Percentiles rank a stretch among this genome's conserved stretches.
These are phyloP conservation scores for Erpetoichthys calabaricus DNA, from an alignment of 2,797 vertebrate species.

Conservation along the genomic window DNA sequence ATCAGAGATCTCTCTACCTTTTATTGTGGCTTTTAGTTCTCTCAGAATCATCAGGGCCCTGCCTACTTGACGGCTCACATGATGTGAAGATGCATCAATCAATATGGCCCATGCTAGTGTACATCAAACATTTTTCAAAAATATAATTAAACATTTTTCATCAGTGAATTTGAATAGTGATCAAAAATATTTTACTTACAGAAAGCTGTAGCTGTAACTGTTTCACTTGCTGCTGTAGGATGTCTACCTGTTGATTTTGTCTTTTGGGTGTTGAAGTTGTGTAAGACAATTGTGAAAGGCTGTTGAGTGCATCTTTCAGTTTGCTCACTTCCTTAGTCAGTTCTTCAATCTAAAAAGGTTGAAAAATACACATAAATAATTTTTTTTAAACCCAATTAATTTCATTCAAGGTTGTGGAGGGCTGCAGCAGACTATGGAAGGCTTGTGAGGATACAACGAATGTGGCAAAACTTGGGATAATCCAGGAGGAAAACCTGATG, in stretches of 20 bases:
- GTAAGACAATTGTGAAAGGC: constrained; percentile 90
- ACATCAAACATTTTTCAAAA: too few relatives aligned
- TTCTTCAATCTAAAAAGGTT: constrained; percentile 66
- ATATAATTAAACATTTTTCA: too few relatives aligned
- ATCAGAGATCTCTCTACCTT: too few relatives aligned
- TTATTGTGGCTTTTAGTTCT: too few relatives aligned
- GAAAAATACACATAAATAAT: background rate
- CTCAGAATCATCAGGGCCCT: too few relatives aligned
- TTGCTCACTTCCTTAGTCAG: constrained; percentile 83
- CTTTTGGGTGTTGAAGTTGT: constrained; percentile 62
- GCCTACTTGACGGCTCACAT: too few relatives aligned
- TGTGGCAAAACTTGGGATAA: too few relatives aligned
- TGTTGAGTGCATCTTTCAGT: constrained; percentile 90
- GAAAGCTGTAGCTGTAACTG: constrained; percentile 83
- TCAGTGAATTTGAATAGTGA: too few relatives aligned
- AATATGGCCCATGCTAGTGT: too few relatives aligned
- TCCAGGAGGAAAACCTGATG: too few relatives aligned
- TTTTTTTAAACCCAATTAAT: background rate
- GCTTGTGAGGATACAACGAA: too few relatives aligned
- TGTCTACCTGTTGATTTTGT: constrained; percentile 82
- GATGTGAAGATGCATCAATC: too few relatives aligned
- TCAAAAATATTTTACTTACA: constrained; percentile 45
- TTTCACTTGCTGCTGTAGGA: constrained; percentile 80
- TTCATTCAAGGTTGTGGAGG: background rate
- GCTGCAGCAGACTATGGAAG: background rate